Base-by-base conservation (phyloP, 2,797 vertebrate genomes). In the Manis crassicaudata region DNA sequence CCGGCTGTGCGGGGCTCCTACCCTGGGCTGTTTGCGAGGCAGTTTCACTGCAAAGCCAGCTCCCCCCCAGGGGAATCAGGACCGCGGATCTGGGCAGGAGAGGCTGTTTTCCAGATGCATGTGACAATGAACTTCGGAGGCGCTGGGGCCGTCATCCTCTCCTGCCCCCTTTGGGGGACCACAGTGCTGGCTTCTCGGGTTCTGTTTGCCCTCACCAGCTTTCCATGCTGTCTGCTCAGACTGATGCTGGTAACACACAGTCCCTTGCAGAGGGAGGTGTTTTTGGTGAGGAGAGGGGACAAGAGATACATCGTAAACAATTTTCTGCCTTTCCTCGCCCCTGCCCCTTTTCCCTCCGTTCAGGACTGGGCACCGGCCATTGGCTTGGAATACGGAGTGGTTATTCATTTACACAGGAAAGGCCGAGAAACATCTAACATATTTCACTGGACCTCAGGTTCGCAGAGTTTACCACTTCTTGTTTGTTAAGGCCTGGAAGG, bases 361-460 rank as follows among this genome's bases (percentile, higher is more conserved):
- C 65, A 88, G 63, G 56, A n/a, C 11, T 70, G 43, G 54, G 25
- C 27, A 76, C 35, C 43, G 37, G 32, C 40, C 72, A 29, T 11
- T 73, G 43, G 32, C 3, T 82, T 73, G 40, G 7, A 96, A 73
- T 92, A 63, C 63, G 29, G 83, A 67, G 23, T 27, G 13, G 37
- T 79, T 77, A 84, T 94, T 92, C 86, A 88, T 81, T 60, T 93
- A 77, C 9, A 70, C 17, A 67, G 40, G 79, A 72, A 67, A 10
- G 37, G 21, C 72, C 76, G 27, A 92, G 18, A 65, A 90, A 75
- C 92, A 96, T 95, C 87, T 75, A 89, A 68, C n/a, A n/a, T 6
- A 75, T 68, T 56, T 13, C 21, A 43, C 0, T 43, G 35, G 60
- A 9, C 43, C 37, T 89, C 37, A 20, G 40, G 92, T 92, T 82